Percentiles rank a stretch among this genome's conserved stretches.
phyloP scores from a whole-genome alignment of 2,113 vertebrate species.

The Oreotrochilus melanogaster region DNA sequence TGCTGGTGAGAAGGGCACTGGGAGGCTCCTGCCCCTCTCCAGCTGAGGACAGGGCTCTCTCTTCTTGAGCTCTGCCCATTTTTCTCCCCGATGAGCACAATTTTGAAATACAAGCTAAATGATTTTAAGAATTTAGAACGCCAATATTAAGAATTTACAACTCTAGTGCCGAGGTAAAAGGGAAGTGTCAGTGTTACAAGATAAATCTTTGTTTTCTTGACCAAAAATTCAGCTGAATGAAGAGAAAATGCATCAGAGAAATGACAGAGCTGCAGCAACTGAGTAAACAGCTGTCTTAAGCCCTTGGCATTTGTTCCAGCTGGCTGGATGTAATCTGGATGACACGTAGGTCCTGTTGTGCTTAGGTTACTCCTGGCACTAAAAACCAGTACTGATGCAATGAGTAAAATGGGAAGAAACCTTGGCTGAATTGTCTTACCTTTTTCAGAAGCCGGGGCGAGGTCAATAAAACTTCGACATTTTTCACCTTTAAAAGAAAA shows the following conservation, averaged over 20 bases:
- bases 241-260: neutral
- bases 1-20: neutral
- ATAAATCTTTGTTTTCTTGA: neutral
- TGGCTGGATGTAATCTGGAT: neutral
- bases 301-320: neutral
- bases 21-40: accelerated
- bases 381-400: neutral
- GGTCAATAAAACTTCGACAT: constrained; percentile 98
- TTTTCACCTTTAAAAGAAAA: constrained; percentile 89
- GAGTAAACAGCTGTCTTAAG: neutral
- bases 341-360: neutral
- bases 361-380: neutral
- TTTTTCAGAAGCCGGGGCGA: constrained; percentile 96
- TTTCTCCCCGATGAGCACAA: neutral
- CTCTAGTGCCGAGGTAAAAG: neutral
- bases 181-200: neutral
- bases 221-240: neutral
- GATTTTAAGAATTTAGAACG: neutral
- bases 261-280: neutral
- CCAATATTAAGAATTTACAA: neutral
- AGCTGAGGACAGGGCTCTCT: neutral
- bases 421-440: constrained; percentile 80
- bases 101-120: neutral
- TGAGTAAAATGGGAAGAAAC: neutral
- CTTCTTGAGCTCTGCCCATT: accelerated